These are phyloP conservation scores for Macropodus opercularis DNA, from an alignment of 2,797 vertebrate genomes.

Conservation along the genomic window DNA sequence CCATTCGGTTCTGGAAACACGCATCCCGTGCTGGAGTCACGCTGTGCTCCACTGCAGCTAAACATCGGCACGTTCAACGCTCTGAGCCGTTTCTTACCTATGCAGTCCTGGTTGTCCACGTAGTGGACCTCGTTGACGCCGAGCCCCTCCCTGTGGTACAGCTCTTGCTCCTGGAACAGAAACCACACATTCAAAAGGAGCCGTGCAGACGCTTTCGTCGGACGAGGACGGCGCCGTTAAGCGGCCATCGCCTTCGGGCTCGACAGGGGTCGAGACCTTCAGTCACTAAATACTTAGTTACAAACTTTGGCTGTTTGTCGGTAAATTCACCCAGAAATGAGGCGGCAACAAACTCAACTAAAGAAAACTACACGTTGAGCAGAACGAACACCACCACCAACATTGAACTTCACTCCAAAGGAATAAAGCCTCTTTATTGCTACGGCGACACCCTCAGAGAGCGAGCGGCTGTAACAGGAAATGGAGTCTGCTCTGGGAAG, in stretches of 20 bases:
- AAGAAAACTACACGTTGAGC: too few species aligned
- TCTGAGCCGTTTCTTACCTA: conserved; percentile 89
- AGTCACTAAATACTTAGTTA: not conserved
- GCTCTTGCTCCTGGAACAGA: conserved; percentile 90
- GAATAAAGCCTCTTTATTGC: too few species aligned
- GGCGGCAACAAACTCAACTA: too few species aligned
- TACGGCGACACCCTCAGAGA: not conserved
- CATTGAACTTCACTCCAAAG: not conserved
- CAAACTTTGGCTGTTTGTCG: too few species aligned
- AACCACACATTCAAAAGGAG: conserved; percentile 35
- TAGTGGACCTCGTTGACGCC: conserved; percentile 98
- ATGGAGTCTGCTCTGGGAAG: not conserved
- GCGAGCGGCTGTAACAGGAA: not conserved
- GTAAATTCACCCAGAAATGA: not conserved
- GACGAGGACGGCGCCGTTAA: conserved; percentile 46
- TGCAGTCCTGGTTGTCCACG: conserved; percentile 98
- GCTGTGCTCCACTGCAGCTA: too few species aligned
- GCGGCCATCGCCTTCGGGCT: too few species aligned
- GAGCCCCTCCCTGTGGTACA: conserved; percentile 94
- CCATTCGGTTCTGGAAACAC: too few species aligned
- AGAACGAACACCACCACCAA: not conserved
- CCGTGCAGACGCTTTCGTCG: not conserved
- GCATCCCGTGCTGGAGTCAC: too few species aligned
- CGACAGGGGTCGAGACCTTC: too few species aligned
- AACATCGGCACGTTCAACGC: too few species aligned